Evolutionary conservation across 2,888 invertebrate genomes (phyloP).

Genomic region (Exocentrus adspersus): DNA sequence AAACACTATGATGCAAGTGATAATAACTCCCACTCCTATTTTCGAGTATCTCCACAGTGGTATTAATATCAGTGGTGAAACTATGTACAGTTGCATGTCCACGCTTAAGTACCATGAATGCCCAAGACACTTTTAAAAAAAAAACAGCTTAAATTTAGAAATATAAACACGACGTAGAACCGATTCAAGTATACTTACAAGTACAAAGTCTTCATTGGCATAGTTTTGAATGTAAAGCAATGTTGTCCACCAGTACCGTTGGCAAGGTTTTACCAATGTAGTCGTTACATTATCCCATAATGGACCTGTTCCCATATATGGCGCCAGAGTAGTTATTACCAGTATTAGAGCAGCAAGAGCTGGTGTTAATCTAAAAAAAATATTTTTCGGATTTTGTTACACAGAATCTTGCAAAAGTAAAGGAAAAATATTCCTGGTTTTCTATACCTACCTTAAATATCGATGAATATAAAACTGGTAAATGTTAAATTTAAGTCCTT

Average conservation of each 20-base stretch:
- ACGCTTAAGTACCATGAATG: slow-evolving; percentile 70
- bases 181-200: neutral
- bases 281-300: slow-evolving; percentile 58
- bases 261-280: slow-evolving; percentile 45
- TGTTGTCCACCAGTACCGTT: slow-evolving; percentile 53
- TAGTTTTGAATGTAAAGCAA: slow-evolving; percentile 54
- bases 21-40: slow-evolving; percentile 28
- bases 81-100: slow-evolving; percentile 68
- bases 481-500: slow-evolving; percentile 39
- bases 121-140: slow-evolving; percentile 59
- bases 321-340: slow-evolving; percentile 62
- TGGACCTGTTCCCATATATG: slow-evolving; percentile 65
- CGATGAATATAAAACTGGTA: slow-evolving; percentile 18
- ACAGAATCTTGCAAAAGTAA: neutral
- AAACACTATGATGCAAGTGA: slow-evolving; percentile 30
- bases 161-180: neutral
- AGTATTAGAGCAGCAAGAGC: slow-evolving; percentile 63
- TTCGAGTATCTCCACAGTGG: slow-evolving; percentile 62
- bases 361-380: slow-evolving; percentile 64
- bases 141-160: neutral
- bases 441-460: slow-evolving; percentile 34
- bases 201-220: slow-evolving; percentile 34
- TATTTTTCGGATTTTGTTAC: neutral
- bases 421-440: too few relatives aligned
- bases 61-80: slow-evolving; percentile 64